phyloP scores from a whole-genome alignment of 2,888 invertebrate species.

The Tigriopus californicus region DNA sequence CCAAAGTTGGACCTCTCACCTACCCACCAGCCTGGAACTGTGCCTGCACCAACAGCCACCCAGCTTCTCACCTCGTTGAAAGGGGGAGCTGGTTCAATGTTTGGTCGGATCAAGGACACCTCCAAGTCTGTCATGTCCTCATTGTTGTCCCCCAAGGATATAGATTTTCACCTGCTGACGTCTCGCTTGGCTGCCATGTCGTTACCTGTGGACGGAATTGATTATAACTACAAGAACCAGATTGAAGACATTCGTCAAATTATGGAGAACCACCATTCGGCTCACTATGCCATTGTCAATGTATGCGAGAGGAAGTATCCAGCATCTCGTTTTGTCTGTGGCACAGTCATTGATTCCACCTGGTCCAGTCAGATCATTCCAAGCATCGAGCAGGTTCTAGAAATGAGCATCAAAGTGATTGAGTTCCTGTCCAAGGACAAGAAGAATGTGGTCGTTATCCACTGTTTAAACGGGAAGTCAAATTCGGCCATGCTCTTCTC shows the following conservation, averaged over 20 bases:
- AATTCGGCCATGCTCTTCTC: slow-evolving; percentile 6
- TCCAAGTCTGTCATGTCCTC: slow-evolving; percentile 79
- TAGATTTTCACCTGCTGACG: slow-evolving; percentile 82
- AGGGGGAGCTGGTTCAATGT: slow-evolving; percentile 77
- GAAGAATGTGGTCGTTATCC: slow-evolving; percentile 60
- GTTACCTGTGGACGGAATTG: slow-evolving; percentile 79
- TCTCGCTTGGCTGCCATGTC: slow-evolving; percentile 83
- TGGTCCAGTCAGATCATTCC: not conserved
- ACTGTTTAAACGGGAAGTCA: slow-evolving; percentile 46
- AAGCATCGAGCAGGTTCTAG: not conserved
- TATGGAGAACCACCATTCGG: slow-evolving; percentile 40
- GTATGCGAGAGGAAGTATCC: slow-evolving; percentile 43
- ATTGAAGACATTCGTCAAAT: slow-evolving; percentile 60
- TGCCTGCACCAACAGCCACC: too few relatives aligned
- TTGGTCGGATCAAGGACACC: slow-evolving; percentile 86
- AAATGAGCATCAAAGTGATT: slow-evolving; percentile 18
- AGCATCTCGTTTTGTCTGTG: slow-evolving; percentile 22
- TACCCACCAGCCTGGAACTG: slow-evolving; percentile 19
- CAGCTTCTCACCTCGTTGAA: slow-evolving; percentile 49
- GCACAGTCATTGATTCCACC: not conserved
- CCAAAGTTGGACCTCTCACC: not conserved
- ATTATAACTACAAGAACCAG: slow-evolving; percentile 79
- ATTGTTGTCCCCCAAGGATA: slow-evolving; percentile 52
- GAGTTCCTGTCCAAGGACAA: slow-evolving; percentile 63
- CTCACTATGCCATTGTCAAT: slow-evolving; percentile 64